These are phyloP conservation scores for Oreonectes daqikongensis DNA, from an alignment of 2,797 vertebrate species.

Conservation along the genomic window DNA sequence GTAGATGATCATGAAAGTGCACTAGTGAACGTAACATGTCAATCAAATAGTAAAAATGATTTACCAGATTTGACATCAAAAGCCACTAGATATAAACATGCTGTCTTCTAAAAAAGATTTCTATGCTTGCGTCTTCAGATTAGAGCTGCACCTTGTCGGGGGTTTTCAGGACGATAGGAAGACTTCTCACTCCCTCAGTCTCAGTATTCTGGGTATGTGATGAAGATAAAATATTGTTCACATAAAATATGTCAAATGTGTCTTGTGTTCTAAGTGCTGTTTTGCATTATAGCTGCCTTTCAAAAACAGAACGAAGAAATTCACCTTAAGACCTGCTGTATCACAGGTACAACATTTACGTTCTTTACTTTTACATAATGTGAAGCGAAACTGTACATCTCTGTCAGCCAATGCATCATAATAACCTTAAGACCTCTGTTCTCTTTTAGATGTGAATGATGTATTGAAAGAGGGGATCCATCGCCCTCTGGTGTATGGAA, in stretches of 20 bases:
- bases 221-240: neutral
- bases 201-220: constrained; percentile 85
- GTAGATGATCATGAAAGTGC: too few relatives aligned
- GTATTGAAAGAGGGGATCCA: constrained; percentile 82
- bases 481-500: constrained; percentile 89
- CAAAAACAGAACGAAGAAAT: constrained; percentile 88
- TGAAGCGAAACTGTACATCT: neutral
- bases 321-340: constrained; percentile 90
- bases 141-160: constrained; percentile 93
- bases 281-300: constrained; percentile 80
- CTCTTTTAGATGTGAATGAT: constrained; percentile 87
- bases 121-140: constrained; percentile 70
- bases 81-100: too few relatives aligned
- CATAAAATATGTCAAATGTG: neutral
- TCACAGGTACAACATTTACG: constrained; percentile 82
- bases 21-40: too few relatives aligned
- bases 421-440: neutral
- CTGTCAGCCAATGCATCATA: too few relatives aligned
- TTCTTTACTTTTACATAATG: neutral
- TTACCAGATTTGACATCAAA: too few relatives aligned
- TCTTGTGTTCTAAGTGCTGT: neutral
- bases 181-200: constrained; percentile 89
- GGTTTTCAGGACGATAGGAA: constrained; percentile 91
- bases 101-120: neutral
- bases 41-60: too few relatives aligned